Conservation (phyloP, 1,140 invertebrate genomes). For the Drosophila seguyi region DNA sequence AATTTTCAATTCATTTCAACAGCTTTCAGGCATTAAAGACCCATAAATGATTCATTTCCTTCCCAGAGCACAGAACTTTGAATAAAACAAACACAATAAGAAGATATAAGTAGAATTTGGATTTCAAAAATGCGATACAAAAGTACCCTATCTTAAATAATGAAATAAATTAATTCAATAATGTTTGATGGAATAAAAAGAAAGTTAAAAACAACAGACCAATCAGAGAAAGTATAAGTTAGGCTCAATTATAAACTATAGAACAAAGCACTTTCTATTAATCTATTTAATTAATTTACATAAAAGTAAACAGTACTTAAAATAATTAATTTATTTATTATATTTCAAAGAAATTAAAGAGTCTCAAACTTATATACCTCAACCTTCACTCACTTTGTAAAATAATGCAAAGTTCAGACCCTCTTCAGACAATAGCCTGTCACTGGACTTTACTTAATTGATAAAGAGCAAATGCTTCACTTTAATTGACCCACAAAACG, state of each 20-base stretch:
- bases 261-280: neutral
- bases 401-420: slow-evolving; percentile 1
- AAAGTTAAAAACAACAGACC: too few species aligned
- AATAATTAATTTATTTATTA: too few species aligned
- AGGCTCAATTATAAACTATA: neutral
- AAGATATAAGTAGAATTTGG: neutral
- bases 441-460: slow-evolving; percentile 68
- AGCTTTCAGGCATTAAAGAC: slow-evolving; percentile 32
- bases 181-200: neutral
- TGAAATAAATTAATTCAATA: neutral
- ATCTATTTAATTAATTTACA: neutral
- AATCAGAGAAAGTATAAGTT: neutral
- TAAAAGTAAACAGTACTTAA: too few species aligned
- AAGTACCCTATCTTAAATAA: slow-evolving; percentile 4
- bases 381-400: neutral
- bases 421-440: slow-evolving; percentile 72
- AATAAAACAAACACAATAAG: slow-evolving; percentile 25
- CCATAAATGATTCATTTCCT: slow-evolving; percentile 78
- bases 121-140: neutral
- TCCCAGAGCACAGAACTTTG: slow-evolving; percentile 31
- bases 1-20: slow-evolving; percentile 61
- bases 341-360: too few species aligned
- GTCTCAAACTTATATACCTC: slow-evolving; percentile 20
- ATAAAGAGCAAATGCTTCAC: slow-evolving; percentile 69
- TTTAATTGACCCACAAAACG: slow-evolving; percentile 74